A percentile compares a stretch with the other conserved stretches of the same genome.
Conservation (phyloP, 2,113 vertebrate species). For the Plectropomus leopardus region DNA sequence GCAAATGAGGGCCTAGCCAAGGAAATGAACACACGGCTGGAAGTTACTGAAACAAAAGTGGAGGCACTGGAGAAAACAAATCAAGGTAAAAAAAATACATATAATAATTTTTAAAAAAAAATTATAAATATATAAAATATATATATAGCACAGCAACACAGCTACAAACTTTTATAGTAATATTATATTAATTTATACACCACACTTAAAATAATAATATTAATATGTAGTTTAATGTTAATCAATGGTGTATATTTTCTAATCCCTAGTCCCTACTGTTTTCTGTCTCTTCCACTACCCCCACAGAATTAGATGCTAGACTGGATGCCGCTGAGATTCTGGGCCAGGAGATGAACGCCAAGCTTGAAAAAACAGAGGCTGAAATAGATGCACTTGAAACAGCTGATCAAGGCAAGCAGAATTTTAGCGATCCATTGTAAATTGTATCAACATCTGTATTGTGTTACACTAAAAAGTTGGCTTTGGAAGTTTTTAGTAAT, state of each 20-base stretch:
- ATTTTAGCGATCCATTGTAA: neutral
- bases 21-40: slow-evolving; percentile 19
- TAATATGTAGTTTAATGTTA: neutral
- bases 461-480: neutral
- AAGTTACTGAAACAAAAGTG: slow-evolving; percentile 19
- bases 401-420: slow-evolving; percentile 21
- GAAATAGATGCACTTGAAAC: slow-evolving; percentile 15
- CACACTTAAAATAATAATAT: neutral
- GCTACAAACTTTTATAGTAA: neutral
- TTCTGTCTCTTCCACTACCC: neutral
- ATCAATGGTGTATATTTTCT: neutral
- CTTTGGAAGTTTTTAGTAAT: neutral
- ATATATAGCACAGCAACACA: no score
- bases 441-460: neutral
- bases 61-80: slow-evolving; percentile 11
- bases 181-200: no score
- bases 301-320: neutral
- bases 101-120: no score
- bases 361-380: slow-evolving; percentile 19
- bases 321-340: slow-evolving; percentile 16
- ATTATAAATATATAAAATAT: no score
- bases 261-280: neutral
- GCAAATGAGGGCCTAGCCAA: neutral
- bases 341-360: slow-evolving; percentile 16
- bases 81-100: neutral